These are phyloP conservation scores for Tenebrio molitor DNA, from an alignment of 1,140 invertebrate genomes.

Conservation along the genomic window DNA sequence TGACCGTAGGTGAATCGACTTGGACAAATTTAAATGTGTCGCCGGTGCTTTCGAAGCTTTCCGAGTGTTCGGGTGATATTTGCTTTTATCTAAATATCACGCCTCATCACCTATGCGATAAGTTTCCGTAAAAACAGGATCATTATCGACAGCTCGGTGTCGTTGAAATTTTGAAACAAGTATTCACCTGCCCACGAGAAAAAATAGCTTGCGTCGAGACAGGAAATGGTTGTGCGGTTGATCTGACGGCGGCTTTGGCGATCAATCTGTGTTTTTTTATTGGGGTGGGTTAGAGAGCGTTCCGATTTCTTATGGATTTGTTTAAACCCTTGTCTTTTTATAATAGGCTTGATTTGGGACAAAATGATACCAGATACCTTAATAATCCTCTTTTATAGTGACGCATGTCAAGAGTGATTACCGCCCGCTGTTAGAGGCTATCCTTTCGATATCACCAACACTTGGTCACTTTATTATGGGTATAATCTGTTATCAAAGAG, in stretches of 20 bases:
- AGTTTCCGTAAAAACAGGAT: slow-evolving; percentile 24
- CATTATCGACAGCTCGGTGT: slow-evolving; percentile 10
- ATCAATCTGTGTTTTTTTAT: too few relatives aligned
- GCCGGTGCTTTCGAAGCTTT: slow-evolving; percentile 7
- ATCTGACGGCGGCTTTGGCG: too few relatives aligned
- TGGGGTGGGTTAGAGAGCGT: neutral
- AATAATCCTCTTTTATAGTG: slow-evolving; percentile 30
- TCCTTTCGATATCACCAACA: neutral
- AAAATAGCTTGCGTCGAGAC: neutral
- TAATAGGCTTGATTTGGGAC: slow-evolving; percentile 29
- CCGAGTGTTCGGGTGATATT: neutral
- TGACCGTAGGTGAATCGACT: neutral
- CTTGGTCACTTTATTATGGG: slow-evolving; percentile 19
- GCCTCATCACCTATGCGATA: slow-evolving; percentile 8
- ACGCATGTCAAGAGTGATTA: slow-evolving; percentile 16
- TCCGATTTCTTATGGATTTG: neutral
- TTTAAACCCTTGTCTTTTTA: slow-evolving; percentile 27
- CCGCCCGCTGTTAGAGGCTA: slow-evolving; percentile 6
- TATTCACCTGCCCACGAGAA: slow-evolving; percentile 16
- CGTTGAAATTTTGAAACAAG: slow-evolving; percentile 24
- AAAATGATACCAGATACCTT: slow-evolving; percentile 16
- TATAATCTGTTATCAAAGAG: slow-evolving; percentile 37
- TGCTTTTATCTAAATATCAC: slow-evolving; percentile 23
- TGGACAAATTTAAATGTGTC: slow-evolving; percentile 31
- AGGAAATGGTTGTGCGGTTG: too few relatives aligned